Base-by-base conservation (phyloP, 2,888 invertebrate genomes). In the Andrena marginata region DNA sequence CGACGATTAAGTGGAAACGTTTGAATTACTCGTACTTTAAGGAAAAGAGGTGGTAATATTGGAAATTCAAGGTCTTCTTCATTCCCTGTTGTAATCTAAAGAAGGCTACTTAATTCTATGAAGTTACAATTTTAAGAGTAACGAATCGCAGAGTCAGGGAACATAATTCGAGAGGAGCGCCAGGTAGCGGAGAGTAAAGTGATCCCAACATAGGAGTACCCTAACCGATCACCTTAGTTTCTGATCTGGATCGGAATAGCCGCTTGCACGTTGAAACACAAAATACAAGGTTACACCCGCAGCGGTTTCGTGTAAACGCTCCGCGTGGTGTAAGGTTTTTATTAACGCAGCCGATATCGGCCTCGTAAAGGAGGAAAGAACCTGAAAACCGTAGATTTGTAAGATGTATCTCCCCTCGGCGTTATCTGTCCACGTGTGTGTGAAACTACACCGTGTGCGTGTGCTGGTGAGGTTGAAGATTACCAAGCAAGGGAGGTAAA, bases 211-310 rank as follows among this genome's bases (percentile, higher is more conserved):
- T 73, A 82, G 79, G 51, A 35, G 54, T 79, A 62, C 60, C 80
- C 76, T 62, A 76, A 76, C 54, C 42, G 62, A 60, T 81, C 56
- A 64, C 71, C 77, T 73, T 80, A 86, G 81, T 86, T 91, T 88
- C 90, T 91, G 89, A 91, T 90, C 86, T 90, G 87, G 87, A 89
- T 92, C 89, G 89, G 90, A 92, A 92, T 93, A 93, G 93, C 93
- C 93, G 93, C 93, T 93, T 92, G 92, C 93, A 93, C 92, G 90
- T 93, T 89, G 83, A 91, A 86, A 93, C 92, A 93, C 92, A 92
- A 93, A 93, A 63, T 68, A 84, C 56, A 72, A 71, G 4, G 20
- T 69, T 79, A 65, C 63, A 69, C 56, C 69, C 16, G 42, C 42
- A 5, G 64, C 63, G 65, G 64, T 26, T 56, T 59, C 42, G 31